Percentiles rank a stretch among this genome's conserved stretches.
Conservation (phyloP, 2,797 vertebrate genomes). For the Acanthurus tractus region DNA sequence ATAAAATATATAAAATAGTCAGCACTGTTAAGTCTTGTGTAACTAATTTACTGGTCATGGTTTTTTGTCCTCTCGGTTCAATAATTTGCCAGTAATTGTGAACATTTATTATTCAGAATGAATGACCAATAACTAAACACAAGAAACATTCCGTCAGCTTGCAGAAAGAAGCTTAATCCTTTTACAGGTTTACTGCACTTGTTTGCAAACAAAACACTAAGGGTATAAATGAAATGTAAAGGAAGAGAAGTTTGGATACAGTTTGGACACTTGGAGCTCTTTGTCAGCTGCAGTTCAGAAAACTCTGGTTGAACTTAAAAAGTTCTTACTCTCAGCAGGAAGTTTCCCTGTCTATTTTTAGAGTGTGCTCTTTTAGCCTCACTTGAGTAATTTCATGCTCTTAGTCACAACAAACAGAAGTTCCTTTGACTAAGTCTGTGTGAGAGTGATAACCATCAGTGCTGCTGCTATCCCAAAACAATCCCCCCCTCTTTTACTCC, state of each 20-base stretch:
- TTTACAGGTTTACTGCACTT: not conserved
- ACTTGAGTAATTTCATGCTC: constrained; percentile 29
- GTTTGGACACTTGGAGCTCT: not conserved
- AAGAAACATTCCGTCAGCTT: not conserved
- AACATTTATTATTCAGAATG: not conserved
- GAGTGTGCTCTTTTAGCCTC: constrained; percentile 21
- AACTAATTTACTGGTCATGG: not conserved
- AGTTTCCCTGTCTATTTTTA: constrained; percentile 32
- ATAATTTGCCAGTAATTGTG: not conserved
- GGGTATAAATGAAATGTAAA: too few species aligned
- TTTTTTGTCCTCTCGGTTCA: not conserved
- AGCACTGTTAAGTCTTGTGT: not conserved
- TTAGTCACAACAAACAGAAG: constrained; percentile 34
- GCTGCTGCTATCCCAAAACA: too few species aligned
- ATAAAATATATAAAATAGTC: not conserved
- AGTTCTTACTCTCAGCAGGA: constrained; percentile 18
- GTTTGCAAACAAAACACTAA: not conserved
- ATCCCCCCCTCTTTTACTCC: too few species aligned
- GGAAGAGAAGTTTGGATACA: not conserved
- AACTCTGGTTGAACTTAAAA: not conserved
- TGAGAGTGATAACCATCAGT: constrained; percentile 15
- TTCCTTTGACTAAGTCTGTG: constrained; percentile 10
- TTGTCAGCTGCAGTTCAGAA: not conserved
- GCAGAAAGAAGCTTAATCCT: not conserved
- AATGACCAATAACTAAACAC: not conserved